Evolutionary conservation across 1,140 invertebrate species (phyloP).

Genomic region (Cherax quadricarinatus): DNA sequence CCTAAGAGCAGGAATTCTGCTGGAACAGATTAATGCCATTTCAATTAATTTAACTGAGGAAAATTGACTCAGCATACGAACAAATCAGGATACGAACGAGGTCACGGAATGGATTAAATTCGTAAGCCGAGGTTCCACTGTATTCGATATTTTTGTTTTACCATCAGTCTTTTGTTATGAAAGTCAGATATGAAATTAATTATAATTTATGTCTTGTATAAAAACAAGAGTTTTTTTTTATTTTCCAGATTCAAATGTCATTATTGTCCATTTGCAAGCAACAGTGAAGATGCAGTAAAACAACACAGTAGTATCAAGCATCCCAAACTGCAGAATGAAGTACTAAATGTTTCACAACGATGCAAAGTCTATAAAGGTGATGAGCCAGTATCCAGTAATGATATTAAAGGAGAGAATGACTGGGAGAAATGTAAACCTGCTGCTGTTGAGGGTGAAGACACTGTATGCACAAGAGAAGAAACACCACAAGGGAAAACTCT

Average conservation of each 20-base stretch:
- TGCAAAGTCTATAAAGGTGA: conserved; percentile 30
- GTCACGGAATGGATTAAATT: too few relatives aligned
- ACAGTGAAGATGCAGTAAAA: conserved; percentile 64
- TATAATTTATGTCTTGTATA: neutral
- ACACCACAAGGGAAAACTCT: neutral
- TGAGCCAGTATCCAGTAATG: neutral
- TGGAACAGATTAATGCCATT: too few relatives aligned
- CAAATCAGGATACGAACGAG: too few relatives aligned
- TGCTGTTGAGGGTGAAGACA: neutral
- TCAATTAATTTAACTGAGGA: too few relatives aligned
- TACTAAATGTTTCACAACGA: conserved; percentile 44
- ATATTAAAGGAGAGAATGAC: neutral
- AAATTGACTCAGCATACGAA: too few relatives aligned
- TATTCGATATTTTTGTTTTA: too few relatives aligned
- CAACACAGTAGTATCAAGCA: conserved; percentile 58
- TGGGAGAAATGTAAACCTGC: neutral
- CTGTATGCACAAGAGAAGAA: neutral
- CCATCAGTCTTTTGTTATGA: too few relatives aligned
- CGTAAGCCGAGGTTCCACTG: too few relatives aligned
- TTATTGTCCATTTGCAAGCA: conserved; percentile 67
- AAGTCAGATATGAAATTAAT: too few relatives aligned
- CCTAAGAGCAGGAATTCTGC: too few relatives aligned
- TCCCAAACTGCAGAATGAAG: conserved; percentile 55
- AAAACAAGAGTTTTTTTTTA: neutral
- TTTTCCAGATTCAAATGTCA: conserved; percentile 62